These are phyloP conservation scores for Cyrtorhinus lividipennis DNA, from an alignment of 1,140 invertebrate species.

Conservation along the genomic window DNA sequence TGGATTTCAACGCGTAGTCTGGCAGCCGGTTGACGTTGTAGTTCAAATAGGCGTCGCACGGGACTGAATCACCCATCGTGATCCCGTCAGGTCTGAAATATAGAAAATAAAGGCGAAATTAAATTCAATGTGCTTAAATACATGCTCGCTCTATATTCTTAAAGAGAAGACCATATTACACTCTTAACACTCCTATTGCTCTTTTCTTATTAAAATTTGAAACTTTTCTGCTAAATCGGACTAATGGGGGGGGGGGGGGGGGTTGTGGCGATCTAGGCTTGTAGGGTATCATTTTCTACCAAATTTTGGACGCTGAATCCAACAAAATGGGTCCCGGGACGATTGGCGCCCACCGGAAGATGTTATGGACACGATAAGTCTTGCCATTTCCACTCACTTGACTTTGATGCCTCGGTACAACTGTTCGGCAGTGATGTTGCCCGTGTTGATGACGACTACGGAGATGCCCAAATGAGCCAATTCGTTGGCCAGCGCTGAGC, in stretches of 20 bases:
- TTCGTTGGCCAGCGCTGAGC: constrained; percentile 49
- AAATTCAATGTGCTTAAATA: background rate
- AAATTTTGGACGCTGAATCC: too few relatives aligned
- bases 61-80: background rate
- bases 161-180: too few relatives aligned
- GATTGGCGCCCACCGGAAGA: too few relatives aligned
- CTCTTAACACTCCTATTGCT: too few relatives aligned
- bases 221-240: too few relatives aligned
- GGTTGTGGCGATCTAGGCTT: too few relatives aligned
- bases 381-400: constrained; percentile 23
- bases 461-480: constrained; percentile 49
- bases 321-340: too few relatives aligned
- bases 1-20: constrained; percentile 15
- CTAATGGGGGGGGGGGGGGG: too few relatives aligned
- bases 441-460: constrained; percentile 59
- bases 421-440: constrained; percentile 45
- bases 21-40: constrained; percentile 21
- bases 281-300: too few relatives aligned
- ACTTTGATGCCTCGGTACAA: constrained; percentile 42
- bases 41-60: constrained; percentile 20
- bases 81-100: constrained; percentile 7
- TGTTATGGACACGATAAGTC: too few relatives aligned
- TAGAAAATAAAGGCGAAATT: too few relatives aligned
- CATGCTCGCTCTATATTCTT: background rate
- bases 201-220: too few relatives aligned